These are phyloP conservation scores for Sparus aurata DNA, from an alignment of 2,797 vertebrate genomes.

Conservation along the genomic window DNA sequence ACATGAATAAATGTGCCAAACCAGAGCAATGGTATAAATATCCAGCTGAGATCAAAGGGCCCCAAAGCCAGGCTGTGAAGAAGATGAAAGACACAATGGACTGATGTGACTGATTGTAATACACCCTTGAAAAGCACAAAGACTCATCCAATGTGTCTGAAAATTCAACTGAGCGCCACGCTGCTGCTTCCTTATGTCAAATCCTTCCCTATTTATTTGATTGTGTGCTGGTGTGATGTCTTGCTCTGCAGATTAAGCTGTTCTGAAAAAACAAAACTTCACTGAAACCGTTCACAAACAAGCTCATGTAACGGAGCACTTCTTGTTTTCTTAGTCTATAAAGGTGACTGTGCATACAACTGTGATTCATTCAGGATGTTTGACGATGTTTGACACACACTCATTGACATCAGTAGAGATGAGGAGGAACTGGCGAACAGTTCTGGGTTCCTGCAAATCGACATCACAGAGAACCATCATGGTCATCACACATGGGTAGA, in stretches of 20 bases:
- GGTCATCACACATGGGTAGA: no score
- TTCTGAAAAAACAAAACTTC: background rate
- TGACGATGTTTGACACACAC: no score
- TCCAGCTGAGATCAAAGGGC: slow-evolving; percentile 42
- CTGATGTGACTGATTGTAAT: slow-evolving; percentile 30
- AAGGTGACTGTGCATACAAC: background rate
- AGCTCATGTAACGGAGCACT: background rate
- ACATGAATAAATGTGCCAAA: slow-evolving; percentile 27
- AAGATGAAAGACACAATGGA: slow-evolving; percentile 29
- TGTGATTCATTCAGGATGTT: background rate
- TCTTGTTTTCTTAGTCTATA: slow-evolving; percentile 1
- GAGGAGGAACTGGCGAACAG: no score
- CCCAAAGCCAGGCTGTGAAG: background rate
- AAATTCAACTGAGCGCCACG: background rate
- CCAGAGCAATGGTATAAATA: slow-evolving; percentile 19
- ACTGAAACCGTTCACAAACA: background rate
- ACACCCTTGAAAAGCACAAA: background rate
- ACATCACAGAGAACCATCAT: no score
- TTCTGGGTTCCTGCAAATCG: no score
- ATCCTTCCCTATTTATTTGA: background rate
- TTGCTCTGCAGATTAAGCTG: slow-evolving; percentile 3
- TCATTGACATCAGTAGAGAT: no score
- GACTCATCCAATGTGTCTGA: background rate
- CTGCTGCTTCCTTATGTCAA: background rate
- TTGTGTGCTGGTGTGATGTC: background rate